Base-by-base conservation (phyloP, 2,797 vertebrate genomes). In the Tapirus indicus region DNA sequence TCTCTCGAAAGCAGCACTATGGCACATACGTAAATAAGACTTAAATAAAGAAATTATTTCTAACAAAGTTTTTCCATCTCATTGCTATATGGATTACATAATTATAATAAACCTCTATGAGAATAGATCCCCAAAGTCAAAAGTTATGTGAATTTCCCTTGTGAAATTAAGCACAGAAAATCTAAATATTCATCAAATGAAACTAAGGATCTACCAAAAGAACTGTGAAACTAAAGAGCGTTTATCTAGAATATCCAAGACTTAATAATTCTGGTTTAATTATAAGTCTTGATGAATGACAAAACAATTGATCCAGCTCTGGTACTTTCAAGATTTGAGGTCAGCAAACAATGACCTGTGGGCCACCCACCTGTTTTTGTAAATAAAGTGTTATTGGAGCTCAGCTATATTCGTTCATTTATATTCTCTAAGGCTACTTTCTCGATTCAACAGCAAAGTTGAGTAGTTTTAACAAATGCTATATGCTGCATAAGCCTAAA, bases 261-360 rank as follows among this genome's bases (percentile, higher is more conserved):
- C 44, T 16, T 54, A 74, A 54, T 21, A 82, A 49, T 94, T 88
- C 20, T 62, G 47, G 17, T 72, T 72, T 80, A 52, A 60, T 88
- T 94, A n/a, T 88, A 88, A 88, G 64, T 74, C n/a, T 72, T 82
- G 44, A 41, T 82, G n/a, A 52, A 74, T 72, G 27, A 86, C n/a
- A 87, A 74, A 74, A 54, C 18, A 17, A 27, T 62, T 71, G 35
- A 80, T 79, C 23, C 8, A 84, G 4, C 16, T 54, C 23, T 71
- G 32, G 20, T 71, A 49, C 13, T 56, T 68, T 79, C 62, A 25
- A 20, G 38, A 41, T 56, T 90, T 56, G 38, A 78, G n/a, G 25
- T 58, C 7, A 79, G 20, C 83, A 68, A 69, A 54, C 13, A 25
- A 74, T 41, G 49, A 47, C 27, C 27, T 23, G 35, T 86, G 60